Evolutionary conservation across 2,113 vertebrate genomes (phyloP).

Genomic region (Paedocypris sp.): DNA sequence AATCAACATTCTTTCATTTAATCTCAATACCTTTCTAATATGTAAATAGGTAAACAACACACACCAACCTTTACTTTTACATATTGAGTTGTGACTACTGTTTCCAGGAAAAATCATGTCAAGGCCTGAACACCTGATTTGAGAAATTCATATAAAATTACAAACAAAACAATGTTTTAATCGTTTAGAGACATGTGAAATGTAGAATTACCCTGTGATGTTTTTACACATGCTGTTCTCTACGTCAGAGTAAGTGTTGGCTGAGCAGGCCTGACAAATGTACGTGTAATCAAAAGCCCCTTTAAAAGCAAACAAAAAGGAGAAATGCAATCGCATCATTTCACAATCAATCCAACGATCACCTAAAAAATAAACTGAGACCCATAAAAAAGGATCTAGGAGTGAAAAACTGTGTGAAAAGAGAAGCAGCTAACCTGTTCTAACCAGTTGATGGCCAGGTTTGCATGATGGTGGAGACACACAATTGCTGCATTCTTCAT

Average conservation of each 20-base stretch:
- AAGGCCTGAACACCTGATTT: slow-evolving; percentile 27
- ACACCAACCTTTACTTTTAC: not conserved
- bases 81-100: slow-evolving; percentile 22
- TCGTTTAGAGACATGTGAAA: not conserved
- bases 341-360: not conserved
- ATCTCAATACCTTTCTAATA: no score
- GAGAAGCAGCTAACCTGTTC: not conserved
- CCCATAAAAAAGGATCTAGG: not conserved
- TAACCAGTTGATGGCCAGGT: slow-evolving; percentile 1
- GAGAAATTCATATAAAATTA: not conserved
- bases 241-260: slow-evolving; percentile 18
- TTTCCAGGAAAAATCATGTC: slow-evolving; percentile 23
- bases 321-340: not conserved
- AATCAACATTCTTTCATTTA: no score
- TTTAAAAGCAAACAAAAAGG: slow-evolving; percentile 11
- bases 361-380: not conserved
- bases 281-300: slow-evolving; percentile 6
- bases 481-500: not conserved
- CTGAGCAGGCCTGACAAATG: slow-evolving; percentile 2
- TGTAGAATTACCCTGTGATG: slow-evolving; percentile 17
- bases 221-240: slow-evolving; percentile 12
- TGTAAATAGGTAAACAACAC: slow-evolving; percentile 25
- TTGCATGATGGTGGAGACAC: not conserved
- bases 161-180: not conserved
- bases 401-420: not conserved